These are phyloP conservation scores for Hypolimnas misippus DNA, from an alignment of 2,888 invertebrate genomes.

Conservation along the genomic window DNA sequence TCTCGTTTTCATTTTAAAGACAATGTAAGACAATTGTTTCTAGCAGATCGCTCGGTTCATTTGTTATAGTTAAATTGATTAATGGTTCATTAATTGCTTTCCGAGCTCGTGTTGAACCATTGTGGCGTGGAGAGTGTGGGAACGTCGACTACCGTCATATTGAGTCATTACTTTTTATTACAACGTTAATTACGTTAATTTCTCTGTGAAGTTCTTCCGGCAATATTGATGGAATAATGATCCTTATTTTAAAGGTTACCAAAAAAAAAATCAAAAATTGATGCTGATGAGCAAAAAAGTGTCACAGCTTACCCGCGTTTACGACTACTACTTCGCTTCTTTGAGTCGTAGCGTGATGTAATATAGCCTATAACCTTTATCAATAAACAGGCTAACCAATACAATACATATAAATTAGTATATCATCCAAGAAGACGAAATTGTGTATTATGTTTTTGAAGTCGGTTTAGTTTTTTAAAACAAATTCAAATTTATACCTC, in stretches of 20 bases:
- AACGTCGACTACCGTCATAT: background rate
- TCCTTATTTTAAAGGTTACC: background rate
- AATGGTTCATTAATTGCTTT: slow-evolving; percentile 27
- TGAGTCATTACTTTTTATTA: background rate
- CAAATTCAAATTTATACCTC: too few relatives aligned
- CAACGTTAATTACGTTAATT: background rate
- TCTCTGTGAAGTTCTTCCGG: background rate
- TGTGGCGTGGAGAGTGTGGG: background rate
- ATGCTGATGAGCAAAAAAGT: too few relatives aligned
- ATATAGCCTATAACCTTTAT: too few relatives aligned
- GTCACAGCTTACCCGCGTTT: too few relatives aligned
- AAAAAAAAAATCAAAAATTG: background rate
- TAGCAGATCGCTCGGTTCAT: slow-evolving; percentile 11
- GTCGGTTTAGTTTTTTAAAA: too few relatives aligned
- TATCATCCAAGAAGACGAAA: too few relatives aligned
- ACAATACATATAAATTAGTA: too few relatives aligned
- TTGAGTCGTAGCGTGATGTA: background rate
- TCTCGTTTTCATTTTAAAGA: slow-evolving; percentile 15
- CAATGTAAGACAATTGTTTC: slow-evolving; percentile 17
- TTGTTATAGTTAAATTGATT: slow-evolving; percentile 38
- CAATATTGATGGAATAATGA: too few relatives aligned
- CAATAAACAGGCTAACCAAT: too few relatives aligned
- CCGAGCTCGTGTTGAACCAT: slow-evolving; percentile 12
- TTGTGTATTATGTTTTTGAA: too few relatives aligned
- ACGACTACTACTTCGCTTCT: too few relatives aligned